phyloP scores from a whole-genome alignment of 2,113 vertebrate genomes.

The Romanogobio albipinnatus region DNA sequence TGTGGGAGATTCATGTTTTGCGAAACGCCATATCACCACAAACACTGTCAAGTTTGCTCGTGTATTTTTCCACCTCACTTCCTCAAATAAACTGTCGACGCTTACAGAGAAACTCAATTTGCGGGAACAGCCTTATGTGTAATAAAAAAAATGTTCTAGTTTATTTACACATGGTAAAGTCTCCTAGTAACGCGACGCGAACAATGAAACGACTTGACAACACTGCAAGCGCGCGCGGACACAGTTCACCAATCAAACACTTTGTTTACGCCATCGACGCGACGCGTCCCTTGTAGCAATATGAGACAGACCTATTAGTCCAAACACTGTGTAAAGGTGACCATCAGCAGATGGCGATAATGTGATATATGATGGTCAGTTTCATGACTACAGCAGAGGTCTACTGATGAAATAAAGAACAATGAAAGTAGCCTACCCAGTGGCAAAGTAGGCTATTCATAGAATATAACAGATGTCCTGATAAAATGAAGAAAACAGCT shows the following conservation, averaged over 20 bases:
- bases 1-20: background rate
- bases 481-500: background rate
- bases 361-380: background rate
- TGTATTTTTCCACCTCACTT: background rate
- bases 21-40: background rate
- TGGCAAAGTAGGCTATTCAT: background rate
- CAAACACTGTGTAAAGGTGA: background rate
- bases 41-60: background rate
- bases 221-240: background rate
- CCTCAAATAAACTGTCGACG: background rate
- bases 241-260: background rate
- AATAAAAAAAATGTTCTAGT: background rate
- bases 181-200: background rate
- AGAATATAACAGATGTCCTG: background rate
- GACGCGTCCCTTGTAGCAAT: background rate
- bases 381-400: background rate
- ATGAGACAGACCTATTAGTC: background rate
- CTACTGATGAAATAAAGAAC: background rate
- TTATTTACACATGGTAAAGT: background rate
- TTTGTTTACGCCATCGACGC: background rate
- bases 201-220: background rate
- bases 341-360: conserved; percentile 55
- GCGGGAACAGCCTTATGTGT: background rate
- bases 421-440: background rate
- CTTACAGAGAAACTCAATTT: background rate